Evolutionary conservation across 2,797 vertebrate species (phyloP).

Genomic region (Manis javanica): DNA sequence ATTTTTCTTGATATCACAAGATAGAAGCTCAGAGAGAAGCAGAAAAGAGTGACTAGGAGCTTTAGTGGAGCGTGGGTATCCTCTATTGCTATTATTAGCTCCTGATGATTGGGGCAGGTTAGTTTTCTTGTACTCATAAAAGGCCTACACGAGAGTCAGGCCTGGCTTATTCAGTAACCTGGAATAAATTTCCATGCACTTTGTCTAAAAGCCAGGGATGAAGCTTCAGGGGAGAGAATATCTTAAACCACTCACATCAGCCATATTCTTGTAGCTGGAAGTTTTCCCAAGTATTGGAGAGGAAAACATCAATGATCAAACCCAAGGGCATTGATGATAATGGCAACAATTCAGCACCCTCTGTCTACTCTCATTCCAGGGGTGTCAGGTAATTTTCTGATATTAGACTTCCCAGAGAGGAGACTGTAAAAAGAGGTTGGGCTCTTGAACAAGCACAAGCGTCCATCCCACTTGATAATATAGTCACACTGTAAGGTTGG

Average conservation of each 20-base stretch:
- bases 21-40: neutral
- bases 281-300: neutral
- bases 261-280: neutral
- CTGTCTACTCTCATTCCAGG: neutral
- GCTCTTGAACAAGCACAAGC: neutral
- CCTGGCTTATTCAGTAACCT: neutral
- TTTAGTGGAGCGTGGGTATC: fast-evolving
- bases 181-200: neutral
- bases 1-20: conserved; percentile 1
- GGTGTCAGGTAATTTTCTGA: neutral
- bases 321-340: neutral
- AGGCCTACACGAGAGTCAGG: neutral
- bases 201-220: neutral
- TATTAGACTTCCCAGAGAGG: neutral
- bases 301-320: neutral
- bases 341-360: neutral
- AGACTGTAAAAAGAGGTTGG: neutral
- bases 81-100: neutral
- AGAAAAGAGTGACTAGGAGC: neutral
- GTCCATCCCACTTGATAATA: neutral
- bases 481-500: neutral
- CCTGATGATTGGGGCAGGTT: neutral
- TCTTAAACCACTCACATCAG: neutral
- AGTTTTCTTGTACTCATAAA: neutral
- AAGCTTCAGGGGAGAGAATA: neutral